A percentile compares a stretch with the other conserved stretches of the same genome.
Conservation (phyloP, 2,797 vertebrate species). For the Xyrichtys novacula region DNA sequence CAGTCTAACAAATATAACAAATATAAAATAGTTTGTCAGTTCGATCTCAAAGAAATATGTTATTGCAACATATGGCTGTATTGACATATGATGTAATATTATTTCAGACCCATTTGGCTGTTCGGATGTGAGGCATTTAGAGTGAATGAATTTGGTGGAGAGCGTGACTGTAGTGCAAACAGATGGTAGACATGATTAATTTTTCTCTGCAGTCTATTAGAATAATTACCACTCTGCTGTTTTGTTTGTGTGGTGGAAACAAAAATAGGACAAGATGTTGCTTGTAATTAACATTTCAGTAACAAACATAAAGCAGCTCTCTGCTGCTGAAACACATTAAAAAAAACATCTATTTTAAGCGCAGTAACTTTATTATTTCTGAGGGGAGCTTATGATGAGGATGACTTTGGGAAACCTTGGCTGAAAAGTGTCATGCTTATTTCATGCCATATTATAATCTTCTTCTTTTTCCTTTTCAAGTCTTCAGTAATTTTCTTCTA, state of each 20-base stretch:
- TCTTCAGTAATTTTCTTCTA: background rate
- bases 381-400: background rate
- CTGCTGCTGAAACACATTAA: slow-evolving; percentile 38
- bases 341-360: slow-evolving; percentile 47
- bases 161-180: slow-evolving; percentile 1
- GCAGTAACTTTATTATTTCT: background rate
- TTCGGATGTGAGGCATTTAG: too few relatives aligned
- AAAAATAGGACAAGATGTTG: slow-evolving; percentile 48
- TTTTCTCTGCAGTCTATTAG: slow-evolving; percentile 10
- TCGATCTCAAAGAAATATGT: too few relatives aligned
- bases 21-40: too few relatives aligned
- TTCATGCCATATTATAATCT: too few relatives aligned
- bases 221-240: slow-evolving; percentile 30
- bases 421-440: too few relatives aligned
- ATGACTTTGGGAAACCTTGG: background rate
- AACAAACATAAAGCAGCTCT: slow-evolving; percentile 29
- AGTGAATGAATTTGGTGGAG: background rate
- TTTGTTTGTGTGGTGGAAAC: slow-evolving; percentile 24
- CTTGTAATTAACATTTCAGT: slow-evolving; percentile 40
- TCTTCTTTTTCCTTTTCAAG: background rate
- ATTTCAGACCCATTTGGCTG: background rate
- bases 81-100: too few relatives aligned
- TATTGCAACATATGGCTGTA: background rate
- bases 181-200: slow-evolving; percentile 11
- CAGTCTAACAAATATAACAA: too few relatives aligned